Evolutionary conservation across 2,888 invertebrate species (phyloP).

Genomic region (Smittia aterrima): DNA sequence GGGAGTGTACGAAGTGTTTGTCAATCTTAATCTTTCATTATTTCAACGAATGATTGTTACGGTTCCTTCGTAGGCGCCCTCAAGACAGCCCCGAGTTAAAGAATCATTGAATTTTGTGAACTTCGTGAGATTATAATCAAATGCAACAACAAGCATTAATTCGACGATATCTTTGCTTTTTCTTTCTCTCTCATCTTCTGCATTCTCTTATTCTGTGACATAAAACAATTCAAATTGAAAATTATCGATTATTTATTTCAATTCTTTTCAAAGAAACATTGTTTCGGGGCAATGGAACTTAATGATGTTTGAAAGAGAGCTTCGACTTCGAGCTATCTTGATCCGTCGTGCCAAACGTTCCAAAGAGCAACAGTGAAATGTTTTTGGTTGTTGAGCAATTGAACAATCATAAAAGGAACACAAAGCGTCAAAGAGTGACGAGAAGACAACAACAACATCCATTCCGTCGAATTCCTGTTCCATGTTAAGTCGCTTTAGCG

Average conservation of each 20-base stretch:
- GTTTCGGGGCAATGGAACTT: not conserved
- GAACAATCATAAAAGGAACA: not conserved
- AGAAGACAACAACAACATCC: not conserved
- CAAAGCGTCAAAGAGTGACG: not conserved
- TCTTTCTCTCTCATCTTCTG: not conserved
- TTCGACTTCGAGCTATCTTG: no score
- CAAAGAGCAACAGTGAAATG: no score
- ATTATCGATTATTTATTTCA: constrained; percentile 7
- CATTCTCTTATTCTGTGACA: not conserved
- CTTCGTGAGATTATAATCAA: constrained; percentile 36
- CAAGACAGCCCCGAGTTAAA: not conserved
- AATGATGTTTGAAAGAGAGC: not conserved
- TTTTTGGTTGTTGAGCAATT: not conserved
- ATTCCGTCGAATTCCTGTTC: not conserved
- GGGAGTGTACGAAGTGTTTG: no score
- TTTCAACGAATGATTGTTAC: no score
- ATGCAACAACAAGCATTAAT: constrained; percentile 25
- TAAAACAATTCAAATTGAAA: not conserved
- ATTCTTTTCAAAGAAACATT: not conserved
- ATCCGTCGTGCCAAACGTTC: no score
- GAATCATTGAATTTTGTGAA: not conserved
- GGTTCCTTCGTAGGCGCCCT: no score
- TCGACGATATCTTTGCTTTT: no score
- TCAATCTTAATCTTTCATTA: no score
- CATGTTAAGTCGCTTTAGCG: not conserved